A percentile compares a stretch with the other conserved stretches of the same genome.
These are phyloP conservation scores for Xerus inauris DNA, from an alignment of 2,113 vertebrate genomes.

Conservation along the genomic window DNA sequence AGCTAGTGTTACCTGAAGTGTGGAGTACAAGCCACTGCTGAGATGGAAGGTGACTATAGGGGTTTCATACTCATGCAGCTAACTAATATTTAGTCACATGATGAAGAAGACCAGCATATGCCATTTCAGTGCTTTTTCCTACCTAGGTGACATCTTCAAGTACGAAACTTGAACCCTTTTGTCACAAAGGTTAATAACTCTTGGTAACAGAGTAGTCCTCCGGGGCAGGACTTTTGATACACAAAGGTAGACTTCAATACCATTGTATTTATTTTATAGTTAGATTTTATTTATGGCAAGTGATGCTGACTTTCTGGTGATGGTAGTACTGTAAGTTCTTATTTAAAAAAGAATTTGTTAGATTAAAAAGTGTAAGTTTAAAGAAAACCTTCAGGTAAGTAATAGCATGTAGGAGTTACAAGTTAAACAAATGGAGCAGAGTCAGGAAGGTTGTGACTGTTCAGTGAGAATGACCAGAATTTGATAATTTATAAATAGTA, in stretches of 20 bases:
- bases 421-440: neutral
- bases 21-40: neutral
- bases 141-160: neutral
- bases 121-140: neutral
- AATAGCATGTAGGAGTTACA: neutral
- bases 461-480: neutral
- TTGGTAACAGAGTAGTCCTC: neutral
- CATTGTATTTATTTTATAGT: neutral
- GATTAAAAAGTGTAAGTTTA: neutral
- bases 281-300: neutral
- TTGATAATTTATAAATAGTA: constrained; percentile 7
- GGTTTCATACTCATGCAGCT: neutral
- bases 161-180: neutral
- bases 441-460: neutral
- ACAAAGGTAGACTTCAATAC: neutral
- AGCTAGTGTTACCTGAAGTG: neutral
- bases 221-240: neutral
- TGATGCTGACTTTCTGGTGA: neutral
- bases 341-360: neutral
- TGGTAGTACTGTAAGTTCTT: neutral
- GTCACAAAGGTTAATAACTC: neutral
- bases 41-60: neutral
- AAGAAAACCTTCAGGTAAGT: neutral
- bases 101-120: neutral
- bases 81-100: neutral